These are phyloP conservation scores for Mythimna pallens DNA, from an alignment of 2,888 invertebrate genomes.

Conservation along the genomic window DNA sequence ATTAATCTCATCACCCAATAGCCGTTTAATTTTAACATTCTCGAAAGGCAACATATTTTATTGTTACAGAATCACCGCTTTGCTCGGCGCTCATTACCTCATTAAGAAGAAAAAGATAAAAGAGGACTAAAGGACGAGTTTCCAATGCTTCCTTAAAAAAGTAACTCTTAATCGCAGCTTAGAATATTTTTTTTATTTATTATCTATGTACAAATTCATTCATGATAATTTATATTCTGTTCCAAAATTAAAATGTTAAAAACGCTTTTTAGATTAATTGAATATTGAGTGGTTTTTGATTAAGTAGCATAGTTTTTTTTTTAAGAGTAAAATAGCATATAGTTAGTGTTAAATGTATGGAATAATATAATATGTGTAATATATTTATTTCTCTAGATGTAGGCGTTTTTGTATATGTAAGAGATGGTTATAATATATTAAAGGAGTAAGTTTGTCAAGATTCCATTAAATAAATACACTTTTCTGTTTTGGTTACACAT, in stretches of 20 bases:
- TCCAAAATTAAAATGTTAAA: conserved; percentile 60
- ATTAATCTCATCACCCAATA: conserved; percentile 35
- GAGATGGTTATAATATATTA: conserved; percentile 71
- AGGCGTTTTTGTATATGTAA: conserved; percentile 80
- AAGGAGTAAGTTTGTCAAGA: conserved; percentile 72
- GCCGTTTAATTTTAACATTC: background rate
- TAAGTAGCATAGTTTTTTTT: conserved; percentile 60
- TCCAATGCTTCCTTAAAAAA: conserved; percentile 50
- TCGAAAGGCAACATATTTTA: conserved; percentile 40
- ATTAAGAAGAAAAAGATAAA: conserved; percentile 78
- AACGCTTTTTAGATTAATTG: conserved; percentile 63
- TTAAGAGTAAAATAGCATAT: conserved; percentile 67
- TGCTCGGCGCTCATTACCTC: conserved; percentile 83
- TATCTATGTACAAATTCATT: conserved; percentile 68
- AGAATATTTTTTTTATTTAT: conserved; percentile 64
- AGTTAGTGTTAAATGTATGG: conserved; percentile 68
- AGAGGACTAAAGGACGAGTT: conserved; percentile 71
- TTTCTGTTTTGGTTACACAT: conserved; percentile 72
- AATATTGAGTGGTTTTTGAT: conserved; percentile 59
- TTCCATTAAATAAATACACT: conserved; percentile 82
- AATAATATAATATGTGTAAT: conserved; percentile 75
- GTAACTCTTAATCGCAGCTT: conserved; percentile 58
- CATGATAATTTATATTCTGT: conserved; percentile 42
- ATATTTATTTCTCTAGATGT: conserved; percentile 81
- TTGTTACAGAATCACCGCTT: conserved; percentile 86